Conservation (phyloP, 2,888 invertebrate genomes). For the Chironomus riparius region DNA sequence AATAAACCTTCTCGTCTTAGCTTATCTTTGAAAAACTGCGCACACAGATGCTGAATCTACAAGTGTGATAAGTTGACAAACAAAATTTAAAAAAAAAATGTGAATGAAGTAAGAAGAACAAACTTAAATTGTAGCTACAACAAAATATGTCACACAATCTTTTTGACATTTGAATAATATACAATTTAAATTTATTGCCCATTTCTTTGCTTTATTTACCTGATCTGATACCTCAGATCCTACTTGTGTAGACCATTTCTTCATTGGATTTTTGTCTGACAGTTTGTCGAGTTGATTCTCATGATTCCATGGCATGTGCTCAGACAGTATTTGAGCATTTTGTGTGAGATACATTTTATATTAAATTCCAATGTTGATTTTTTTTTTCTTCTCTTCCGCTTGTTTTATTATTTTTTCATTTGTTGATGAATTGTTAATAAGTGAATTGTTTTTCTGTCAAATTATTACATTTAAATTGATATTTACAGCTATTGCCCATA, state of each 20-base stretch:
- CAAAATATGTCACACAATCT: not conserved
- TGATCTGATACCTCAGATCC: conserved; percentile 7
- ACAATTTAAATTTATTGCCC: not conserved
- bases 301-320: conserved; percentile 3
- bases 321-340: not conserved
- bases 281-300: not conserved
- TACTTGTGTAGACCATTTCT: not conserved
- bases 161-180: not conserved
- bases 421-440: not conserved
- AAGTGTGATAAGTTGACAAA: not conserved
- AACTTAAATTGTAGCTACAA: too few species aligned
- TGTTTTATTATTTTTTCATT: not conserved
- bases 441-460: not conserved
- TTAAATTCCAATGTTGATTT: not conserved
- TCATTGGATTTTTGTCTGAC: not conserved
- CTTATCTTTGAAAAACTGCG: conserved; percentile 2
- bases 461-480: not conserved
- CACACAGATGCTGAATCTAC: conserved; percentile 8
- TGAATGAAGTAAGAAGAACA: not conserved
- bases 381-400: not conserved
- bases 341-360: conserved; percentile 1
- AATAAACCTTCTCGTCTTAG: conserved; percentile 11
- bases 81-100: not conserved
- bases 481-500: not conserved
- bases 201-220: not conserved